Conservation (phyloP, 2,113 vertebrate species). For the Oenanthe oenanthe region DNA sequence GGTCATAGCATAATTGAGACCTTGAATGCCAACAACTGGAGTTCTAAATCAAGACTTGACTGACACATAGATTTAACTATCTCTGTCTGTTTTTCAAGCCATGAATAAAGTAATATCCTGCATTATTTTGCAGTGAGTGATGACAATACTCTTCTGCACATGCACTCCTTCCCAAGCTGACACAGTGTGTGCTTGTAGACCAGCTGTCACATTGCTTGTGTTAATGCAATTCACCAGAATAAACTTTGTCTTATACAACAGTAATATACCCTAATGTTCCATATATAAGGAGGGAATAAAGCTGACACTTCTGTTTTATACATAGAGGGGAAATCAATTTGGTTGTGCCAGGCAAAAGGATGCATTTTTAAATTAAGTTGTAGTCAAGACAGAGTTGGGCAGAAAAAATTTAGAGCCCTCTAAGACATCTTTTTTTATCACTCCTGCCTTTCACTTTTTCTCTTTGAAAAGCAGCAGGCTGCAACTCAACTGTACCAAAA, state of each 20-base stretch:
- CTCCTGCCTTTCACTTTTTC: neutral
- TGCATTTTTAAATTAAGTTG: neutral
- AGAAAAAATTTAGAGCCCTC: neutral
- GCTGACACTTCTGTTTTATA: neutral
- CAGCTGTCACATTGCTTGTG: neutral
- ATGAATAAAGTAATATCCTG: neutral
- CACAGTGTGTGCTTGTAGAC: neutral
- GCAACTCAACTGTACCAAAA: neutral
- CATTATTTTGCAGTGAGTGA: neutral
- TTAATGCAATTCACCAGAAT: neutral
- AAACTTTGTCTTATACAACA: neutral
- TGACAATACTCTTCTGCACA: neutral
- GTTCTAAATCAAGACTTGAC: slow-evolving; percentile 25
- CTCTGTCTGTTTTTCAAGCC: neutral
- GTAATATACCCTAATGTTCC: neutral
- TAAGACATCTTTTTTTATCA: neutral
- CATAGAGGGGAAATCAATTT: neutral
- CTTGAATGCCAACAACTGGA: neutral
- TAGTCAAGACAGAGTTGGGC: neutral
- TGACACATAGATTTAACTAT: slow-evolving; percentile 11
- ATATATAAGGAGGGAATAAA: neutral
- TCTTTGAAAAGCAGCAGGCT: neutral
- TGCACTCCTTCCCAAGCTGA: neutral
- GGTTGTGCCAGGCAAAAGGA: neutral
- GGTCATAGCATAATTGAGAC: neutral